These are phyloP conservation scores for Dipodomys spectabilis DNA, from an alignment of 2,113 vertebrate genomes.

Conservation along the genomic window DNA sequence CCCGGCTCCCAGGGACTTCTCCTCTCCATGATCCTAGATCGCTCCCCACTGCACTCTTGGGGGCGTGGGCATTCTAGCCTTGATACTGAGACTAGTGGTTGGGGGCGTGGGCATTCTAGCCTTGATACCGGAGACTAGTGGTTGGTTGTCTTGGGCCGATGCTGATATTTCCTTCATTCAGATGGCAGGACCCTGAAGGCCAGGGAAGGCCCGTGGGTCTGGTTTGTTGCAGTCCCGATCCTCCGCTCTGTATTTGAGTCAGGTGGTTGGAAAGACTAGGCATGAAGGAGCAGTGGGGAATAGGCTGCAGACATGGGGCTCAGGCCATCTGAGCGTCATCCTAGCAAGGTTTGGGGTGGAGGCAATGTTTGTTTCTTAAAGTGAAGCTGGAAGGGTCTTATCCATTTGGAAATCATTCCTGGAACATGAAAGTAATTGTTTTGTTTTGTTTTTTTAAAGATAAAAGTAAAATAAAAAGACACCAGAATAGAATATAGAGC, in stretches of 20 bases:
- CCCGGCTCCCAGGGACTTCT: neutral
- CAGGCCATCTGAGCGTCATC: neutral
- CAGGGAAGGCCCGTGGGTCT: neutral
- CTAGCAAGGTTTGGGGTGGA: conserved; percentile 19
- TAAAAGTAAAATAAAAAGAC: neutral
- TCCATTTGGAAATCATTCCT: conserved; percentile 68
- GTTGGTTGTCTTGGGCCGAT: neutral
- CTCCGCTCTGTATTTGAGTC: neutral
- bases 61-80: neutral
- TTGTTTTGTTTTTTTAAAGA: neutral
- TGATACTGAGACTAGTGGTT: neutral
- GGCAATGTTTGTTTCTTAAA: conserved; percentile 30
- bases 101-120: neutral
- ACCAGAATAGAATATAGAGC: conserved; percentile 56
- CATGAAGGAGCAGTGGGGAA: neutral
- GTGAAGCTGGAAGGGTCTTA: conserved; percentile 36
- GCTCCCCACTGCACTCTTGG: neutral
- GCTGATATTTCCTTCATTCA: neutral
- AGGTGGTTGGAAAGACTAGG: neutral
- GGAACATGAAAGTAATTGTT: conserved; percentile 31
- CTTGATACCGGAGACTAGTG: neutral
- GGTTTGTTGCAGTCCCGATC: neutral
- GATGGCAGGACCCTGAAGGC: neutral
- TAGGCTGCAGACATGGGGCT: neutral
- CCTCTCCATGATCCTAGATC: neutral